Conservation (phyloP, 2,113 vertebrate species). For the Nothocercus nigrocapillus region DNA sequence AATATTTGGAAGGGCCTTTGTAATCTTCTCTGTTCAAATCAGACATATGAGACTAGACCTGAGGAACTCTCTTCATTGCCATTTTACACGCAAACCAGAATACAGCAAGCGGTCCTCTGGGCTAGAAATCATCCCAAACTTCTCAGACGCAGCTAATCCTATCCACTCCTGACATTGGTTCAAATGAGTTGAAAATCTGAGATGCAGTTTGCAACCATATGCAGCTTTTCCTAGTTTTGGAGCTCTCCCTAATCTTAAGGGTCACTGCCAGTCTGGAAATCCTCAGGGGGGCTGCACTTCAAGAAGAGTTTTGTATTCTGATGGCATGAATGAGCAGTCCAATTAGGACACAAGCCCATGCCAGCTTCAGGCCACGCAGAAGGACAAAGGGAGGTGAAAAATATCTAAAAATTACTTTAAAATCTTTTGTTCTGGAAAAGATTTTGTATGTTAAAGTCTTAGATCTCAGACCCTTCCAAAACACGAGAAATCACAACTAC, state of each 20-base stretch:
- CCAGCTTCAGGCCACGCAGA: background rate
- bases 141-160: background rate
- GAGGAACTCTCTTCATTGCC: background rate
- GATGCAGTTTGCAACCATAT: background rate
- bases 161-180: background rate
- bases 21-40: background rate
- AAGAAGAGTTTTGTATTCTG: background rate
- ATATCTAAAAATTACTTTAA: background rate
- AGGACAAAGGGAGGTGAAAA: background rate
- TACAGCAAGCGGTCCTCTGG: accelerated
- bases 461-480: background rate
- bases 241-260: background rate
- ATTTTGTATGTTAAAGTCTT: background rate
- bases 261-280: background rate
- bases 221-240: background rate
- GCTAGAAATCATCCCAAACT: background rate
- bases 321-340: background rate
- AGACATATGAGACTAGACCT: background rate
- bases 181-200: background rate
- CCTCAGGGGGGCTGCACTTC: background rate
- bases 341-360: background rate
- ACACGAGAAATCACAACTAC: background rate
- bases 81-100: background rate
- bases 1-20: background rate
- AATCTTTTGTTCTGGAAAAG: background rate